These are phyloP conservation scores for Ashinkailepas kermadecensis DNA, from an alignment of 2,888 invertebrate species.

Conservation along the genomic window DNA sequence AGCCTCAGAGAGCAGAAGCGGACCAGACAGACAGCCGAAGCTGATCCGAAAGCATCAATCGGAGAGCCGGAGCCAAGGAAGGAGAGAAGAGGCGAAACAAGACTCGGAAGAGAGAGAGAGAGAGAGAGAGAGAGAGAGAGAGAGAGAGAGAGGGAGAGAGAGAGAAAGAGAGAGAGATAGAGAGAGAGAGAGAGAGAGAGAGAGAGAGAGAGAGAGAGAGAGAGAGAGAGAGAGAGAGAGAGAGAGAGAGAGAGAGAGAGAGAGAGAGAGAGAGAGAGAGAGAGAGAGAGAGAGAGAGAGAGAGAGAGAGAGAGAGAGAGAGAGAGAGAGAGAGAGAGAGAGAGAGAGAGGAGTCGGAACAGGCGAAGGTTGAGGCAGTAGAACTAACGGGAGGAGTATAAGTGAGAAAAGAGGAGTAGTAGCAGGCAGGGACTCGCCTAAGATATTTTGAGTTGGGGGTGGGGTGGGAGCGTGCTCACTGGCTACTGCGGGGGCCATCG, in stretches of 20 bases:
- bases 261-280: too few species aligned
- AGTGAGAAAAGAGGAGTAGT: neutral
- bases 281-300: neutral
- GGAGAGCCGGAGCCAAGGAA: too few species aligned
- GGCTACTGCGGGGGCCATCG: too few species aligned
- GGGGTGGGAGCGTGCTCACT: too few species aligned
- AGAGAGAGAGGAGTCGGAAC: neutral
- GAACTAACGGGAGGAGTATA: neutral
- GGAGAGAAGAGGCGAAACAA: too few species aligned
- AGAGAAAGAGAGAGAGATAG: neutral
- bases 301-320: neutral
- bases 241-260: neutral
- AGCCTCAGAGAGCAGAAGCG: too few species aligned
- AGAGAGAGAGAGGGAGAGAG: neutral
- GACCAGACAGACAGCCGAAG: too few species aligned
- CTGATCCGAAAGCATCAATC: too few species aligned
- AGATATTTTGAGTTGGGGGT: too few species aligned
- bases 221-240: neutral
- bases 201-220: neutral
- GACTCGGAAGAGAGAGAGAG: neutral
- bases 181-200: neutral
- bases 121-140: neutral
- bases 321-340: neutral
- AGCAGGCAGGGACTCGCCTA: too few species aligned
- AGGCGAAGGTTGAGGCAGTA: neutral